phyloP scores from a whole-genome alignment of 1,140 invertebrate genomes.

The Ostrea denselamellosa region DNA sequence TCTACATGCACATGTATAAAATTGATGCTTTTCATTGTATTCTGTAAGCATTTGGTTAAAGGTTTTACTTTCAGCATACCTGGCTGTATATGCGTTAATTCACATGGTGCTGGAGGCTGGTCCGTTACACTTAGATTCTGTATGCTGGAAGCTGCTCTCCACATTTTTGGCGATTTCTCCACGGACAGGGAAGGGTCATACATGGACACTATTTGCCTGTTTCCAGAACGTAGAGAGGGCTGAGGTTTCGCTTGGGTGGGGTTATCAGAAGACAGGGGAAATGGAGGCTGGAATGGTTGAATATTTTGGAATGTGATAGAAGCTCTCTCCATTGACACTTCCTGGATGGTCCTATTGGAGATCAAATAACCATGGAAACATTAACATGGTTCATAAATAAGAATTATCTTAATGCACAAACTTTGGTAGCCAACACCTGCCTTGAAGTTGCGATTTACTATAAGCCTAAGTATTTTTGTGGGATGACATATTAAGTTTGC shows the following conservation, averaged over 20 bases:
- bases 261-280: background rate
- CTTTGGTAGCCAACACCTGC: too few species aligned
- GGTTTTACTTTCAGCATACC: background rate
- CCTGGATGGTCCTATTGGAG: background rate
- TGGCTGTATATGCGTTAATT: background rate
- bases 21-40: too few species aligned
- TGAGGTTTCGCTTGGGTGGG: background rate
- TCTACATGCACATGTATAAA: too few species aligned
- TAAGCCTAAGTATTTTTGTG: too few species aligned
- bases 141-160: background rate
- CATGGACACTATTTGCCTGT: background rate
- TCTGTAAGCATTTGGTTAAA: too few species aligned
- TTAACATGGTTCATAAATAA: background rate
- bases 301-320: slow-evolving; percentile 6
- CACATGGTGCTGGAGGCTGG: background rate
- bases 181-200: background rate
- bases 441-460: too few species aligned
- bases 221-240: background rate
- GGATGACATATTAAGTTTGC: too few species aligned
- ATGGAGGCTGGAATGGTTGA: slow-evolving; percentile 23
- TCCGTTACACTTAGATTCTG: background rate
- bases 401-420: too few species aligned
- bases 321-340: background rate
- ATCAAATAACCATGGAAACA: background rate
- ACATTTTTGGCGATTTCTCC: background rate